These are phyloP conservation scores for Hyperoplus lanceolatus DNA, from an alignment of 2,797 vertebrate genomes.

Conservation along the genomic window DNA sequence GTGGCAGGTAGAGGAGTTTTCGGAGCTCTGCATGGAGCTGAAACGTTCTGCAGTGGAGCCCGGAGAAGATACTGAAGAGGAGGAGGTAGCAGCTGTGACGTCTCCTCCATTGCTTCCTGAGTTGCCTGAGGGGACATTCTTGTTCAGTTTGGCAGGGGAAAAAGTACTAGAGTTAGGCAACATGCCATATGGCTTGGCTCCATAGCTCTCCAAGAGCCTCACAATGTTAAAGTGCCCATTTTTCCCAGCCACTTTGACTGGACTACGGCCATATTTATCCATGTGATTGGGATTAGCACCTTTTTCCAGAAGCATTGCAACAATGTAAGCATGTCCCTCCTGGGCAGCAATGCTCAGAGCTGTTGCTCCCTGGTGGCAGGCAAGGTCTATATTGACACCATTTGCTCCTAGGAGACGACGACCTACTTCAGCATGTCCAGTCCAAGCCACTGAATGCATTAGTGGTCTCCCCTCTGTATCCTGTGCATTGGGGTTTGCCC, in stretches of 20 bases:
- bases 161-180: slow-evolving; percentile 65
- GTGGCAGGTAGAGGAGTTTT: slow-evolving; percentile 85
- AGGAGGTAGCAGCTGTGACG: slow-evolving; percentile 63
- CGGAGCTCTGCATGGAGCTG: slow-evolving; percentile 85
- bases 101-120: slow-evolving; percentile 56
- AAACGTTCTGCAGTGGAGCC: slow-evolving; percentile 83
- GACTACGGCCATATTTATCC: slow-evolving; percentile 86
- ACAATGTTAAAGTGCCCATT: slow-evolving; percentile 82
- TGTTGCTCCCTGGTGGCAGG: slow-evolving; percentile 87
- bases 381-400: slow-evolving; percentile 77
- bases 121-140: slow-evolving; percentile 60
- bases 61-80: slow-evolving; percentile 84
- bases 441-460: slow-evolving; percentile 88
- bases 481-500: slow-evolving; percentile 84
- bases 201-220: slow-evolving; percentile 82
- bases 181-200: slow-evolving; percentile 82
- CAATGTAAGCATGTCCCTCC: slow-evolving; percentile 84
- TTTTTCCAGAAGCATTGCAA: slow-evolving; percentile 83
- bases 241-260: slow-evolving; percentile 86
- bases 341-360: slow-evolving; percentile 88
- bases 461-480: slow-evolving; percentile 85
- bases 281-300: slow-evolving; percentile 84
- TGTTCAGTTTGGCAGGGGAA: slow-evolving; percentile 69
- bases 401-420: slow-evolving; percentile 75
- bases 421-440: slow-evolving; percentile 78